phyloP scores from a whole-genome alignment of 2,113 vertebrate genomes.

The Reinhardtius hippoglossoides region DNA sequence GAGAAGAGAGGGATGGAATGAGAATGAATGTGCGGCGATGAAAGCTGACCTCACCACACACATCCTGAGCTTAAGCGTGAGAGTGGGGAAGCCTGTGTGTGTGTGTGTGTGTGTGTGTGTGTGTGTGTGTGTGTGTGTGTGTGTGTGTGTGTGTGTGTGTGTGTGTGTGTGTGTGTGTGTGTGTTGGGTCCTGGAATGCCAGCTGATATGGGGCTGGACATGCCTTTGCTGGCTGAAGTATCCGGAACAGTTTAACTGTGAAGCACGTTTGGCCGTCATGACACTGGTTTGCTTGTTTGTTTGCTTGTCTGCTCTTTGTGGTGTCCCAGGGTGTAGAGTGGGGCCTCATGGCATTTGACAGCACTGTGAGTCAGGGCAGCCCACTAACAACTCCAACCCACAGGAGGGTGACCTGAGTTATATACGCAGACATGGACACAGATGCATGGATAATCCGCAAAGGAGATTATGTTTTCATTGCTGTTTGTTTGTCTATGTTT shows the following conservation, averaged over 20 bases:
- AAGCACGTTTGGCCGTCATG: not conserved
- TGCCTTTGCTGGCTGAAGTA: conserved; percentile 17
- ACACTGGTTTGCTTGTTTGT: too few species aligned
- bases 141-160: conserved; percentile 28
- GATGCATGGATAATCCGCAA: too few species aligned
- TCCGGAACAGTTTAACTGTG: not conserved
- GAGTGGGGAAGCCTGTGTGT: conserved; percentile 9
- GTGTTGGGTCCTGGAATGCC: conserved; percentile 26
- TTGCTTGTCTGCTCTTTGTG: not conserved
- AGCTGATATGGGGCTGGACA: conserved; percentile 37
- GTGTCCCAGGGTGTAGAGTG: not conserved
- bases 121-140: conserved; percentile 29
- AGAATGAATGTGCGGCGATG: conserved; percentile 10
- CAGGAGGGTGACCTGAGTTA: too few species aligned
- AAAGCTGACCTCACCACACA: conserved; percentile 17
- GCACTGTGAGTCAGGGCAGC: not conserved
- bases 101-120: conserved; percentile 10
- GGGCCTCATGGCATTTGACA: not conserved
- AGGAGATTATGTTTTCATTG: too few species aligned
- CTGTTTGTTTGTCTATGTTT: too few species aligned
- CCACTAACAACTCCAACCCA: too few species aligned
- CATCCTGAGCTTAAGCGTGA: conserved; percentile 8
- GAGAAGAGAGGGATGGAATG: conserved; percentile 1
- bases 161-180: conserved; percentile 4
- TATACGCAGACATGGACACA: too few species aligned